Evolutionary conservation across 2,113 vertebrate genomes (phyloP).

Genomic region (Peromyscus leucopus): DNA sequence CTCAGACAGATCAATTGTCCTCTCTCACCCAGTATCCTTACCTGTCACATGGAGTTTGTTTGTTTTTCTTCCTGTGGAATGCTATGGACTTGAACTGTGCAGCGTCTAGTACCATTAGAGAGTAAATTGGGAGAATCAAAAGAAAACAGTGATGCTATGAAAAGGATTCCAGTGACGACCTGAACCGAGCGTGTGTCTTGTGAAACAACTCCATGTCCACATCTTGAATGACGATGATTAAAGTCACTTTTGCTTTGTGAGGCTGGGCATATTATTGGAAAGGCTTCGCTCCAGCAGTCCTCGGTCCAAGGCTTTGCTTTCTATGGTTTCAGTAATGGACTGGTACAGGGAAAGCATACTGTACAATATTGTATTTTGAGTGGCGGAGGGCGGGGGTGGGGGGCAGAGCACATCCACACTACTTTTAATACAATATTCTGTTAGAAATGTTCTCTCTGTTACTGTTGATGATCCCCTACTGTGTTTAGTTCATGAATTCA

Average conservation of each 20-base stretch:
- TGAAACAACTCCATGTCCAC: background rate
- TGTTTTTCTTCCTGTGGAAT: background rate
- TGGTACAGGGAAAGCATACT: background rate
- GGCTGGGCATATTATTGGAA: background rate
- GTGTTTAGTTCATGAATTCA: background rate
- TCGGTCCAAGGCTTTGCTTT: background rate
- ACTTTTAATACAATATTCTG: background rate
- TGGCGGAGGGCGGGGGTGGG: fast-evolving
- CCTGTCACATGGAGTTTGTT: background rate
- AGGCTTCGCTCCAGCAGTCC: background rate
- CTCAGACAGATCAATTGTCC: background rate
- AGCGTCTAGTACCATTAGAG: background rate
- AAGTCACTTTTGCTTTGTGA: background rate
- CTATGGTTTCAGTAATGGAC: background rate
- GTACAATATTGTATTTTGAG: background rate
- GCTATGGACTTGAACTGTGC: background rate
- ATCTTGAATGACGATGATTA: background rate
- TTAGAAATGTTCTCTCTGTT: background rate
- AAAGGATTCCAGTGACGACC: background rate
- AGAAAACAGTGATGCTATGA: background rate
- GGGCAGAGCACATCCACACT: background rate
- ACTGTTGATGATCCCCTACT: background rate
- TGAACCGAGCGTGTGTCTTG: background rate
- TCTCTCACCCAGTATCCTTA: background rate
- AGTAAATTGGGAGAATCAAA: background rate